phyloP scores from a whole-genome alignment of 30 jellyfish, hydroid and myxozoan genomes.

The Mastigias papua region DNA sequence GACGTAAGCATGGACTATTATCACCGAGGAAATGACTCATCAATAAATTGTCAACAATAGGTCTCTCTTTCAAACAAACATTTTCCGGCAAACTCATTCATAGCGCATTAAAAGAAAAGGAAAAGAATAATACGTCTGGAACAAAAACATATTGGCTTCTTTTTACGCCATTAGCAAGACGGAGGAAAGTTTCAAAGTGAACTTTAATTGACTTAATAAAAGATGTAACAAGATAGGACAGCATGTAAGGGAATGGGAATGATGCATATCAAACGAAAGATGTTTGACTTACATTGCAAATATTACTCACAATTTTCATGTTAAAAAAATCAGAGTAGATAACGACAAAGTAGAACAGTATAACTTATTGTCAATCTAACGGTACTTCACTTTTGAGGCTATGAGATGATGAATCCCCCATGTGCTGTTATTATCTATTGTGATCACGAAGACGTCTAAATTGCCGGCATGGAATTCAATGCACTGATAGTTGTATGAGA shows the following conservation, averaged over 20 bases:
- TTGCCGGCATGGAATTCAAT: too few relatives aligned
- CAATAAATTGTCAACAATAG: constrained; percentile 8
- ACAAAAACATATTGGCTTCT: neutral
- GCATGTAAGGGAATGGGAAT: neutral
- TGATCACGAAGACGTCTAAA: too few relatives aligned
- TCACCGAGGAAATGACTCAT: constrained; percentile 7
- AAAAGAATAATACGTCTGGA: neutral
- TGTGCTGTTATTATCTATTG: too few relatives aligned
- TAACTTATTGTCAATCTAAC: too few relatives aligned
- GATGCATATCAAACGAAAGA: neutral
- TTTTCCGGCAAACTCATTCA: constrained; percentile 11
- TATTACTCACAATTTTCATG: too few relatives aligned
- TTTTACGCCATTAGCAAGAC: neutral
- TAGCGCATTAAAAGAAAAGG: neutral
- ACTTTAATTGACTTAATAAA: neutral
- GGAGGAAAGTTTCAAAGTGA: constrained; percentile 27
- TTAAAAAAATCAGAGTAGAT: too few relatives aligned
- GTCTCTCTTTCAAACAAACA: constrained; percentile 8
- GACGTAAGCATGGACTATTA: neutral
- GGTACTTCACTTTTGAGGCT: too few relatives aligned
- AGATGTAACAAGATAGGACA: constrained; percentile 4
- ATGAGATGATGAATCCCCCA: too few relatives aligned
- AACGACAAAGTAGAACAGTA: too few relatives aligned
- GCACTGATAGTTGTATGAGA: too few relatives aligned
- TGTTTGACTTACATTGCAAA: neutral